Base-by-base conservation (phyloP, 2,888 invertebrate genomes). In the Melanostoma mellinum region DNA sequence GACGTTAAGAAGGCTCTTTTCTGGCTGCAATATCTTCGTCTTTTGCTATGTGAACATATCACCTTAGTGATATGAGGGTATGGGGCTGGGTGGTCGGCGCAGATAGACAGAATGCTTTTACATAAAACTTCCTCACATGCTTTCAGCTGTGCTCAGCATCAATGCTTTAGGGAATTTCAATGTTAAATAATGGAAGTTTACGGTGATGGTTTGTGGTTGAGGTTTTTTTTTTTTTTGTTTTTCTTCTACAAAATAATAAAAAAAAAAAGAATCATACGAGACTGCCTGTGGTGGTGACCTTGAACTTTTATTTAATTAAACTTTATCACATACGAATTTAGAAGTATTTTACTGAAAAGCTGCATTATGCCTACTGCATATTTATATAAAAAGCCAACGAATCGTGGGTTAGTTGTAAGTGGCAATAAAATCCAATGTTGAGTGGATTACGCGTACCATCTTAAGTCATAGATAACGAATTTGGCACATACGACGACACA, bases 271-370 rank as follows among this genome's bases (percentile, higher is more conserved):
- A 60, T 10, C 3, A n/a, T 10, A 40, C 8, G 9, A 2, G 30
- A 56, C 36, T 5, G 55, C 48, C 53, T 35, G 35, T 40, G 52
- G 42, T 6, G 4, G 33, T 44, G 58, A 42, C 77, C 77, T 78
- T 78, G 65, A 78, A 78, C 71, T 72, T 46, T 56, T 65, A 44
- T 58, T 60, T 30, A 71, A 65, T 72, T 65, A 8, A 50, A 42
- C 56, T 71, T 58, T 36, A 44, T 40, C 33, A 42, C 3, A 2
- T 67, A 20, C 6, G 32, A 56, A 2, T 5, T 40, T 32, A 58
- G 20, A 20, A 20, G 20, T 20, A 20, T 20, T 20, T 20, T 44
- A 52, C 50, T 67, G 44, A 33, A 38, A 67, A 35, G 40, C 33
- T n/a, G 3, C 30, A 6, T 38, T 52, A 42, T 8, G 6, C 5